Evolutionary conservation across 2,797 vertebrate species (phyloP).

Genomic region (Cottoperca gobio): DNA sequence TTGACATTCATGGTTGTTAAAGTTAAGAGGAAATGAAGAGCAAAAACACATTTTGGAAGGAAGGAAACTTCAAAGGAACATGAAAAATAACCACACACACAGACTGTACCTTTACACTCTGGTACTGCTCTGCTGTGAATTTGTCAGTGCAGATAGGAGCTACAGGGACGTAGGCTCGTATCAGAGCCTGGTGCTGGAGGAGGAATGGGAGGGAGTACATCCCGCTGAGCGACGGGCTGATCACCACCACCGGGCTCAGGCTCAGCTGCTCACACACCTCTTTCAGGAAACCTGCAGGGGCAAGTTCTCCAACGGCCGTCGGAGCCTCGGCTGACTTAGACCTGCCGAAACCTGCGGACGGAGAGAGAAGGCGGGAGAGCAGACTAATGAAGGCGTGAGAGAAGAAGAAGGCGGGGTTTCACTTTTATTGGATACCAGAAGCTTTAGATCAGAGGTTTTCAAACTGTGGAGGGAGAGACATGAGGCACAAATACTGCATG

Average conservation of each 20-base stretch:
- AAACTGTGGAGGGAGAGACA: background rate
- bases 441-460: background rate
- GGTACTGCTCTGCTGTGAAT: conserved; percentile 87
- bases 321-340: conserved; percentile 88
- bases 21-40: conserved; percentile 27
- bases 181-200: conserved; percentile 82
- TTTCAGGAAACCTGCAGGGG: conserved; percentile 87
- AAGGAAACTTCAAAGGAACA: conserved; percentile 18
- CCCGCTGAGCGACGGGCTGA: conserved; percentile 97
- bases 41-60: background rate
- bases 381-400: background rate
- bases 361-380: background rate
- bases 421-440: background rate
- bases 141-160: conserved; percentile 98
- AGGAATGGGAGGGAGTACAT: conserved; percentile 97
- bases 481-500: background rate
- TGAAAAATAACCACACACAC: background rate
- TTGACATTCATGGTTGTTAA: conserved; percentile 45
- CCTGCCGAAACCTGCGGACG: conserved; percentile 86
- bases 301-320: conserved; percentile 84
- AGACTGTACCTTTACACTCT: conserved; percentile 85
- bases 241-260: conserved; percentile 86
- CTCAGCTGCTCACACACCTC: conserved; percentile 87
- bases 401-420: background rate
- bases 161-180: conserved; percentile 91